These are phyloP conservation scores for Paramormyrops hopkinsi DNA, from an alignment of 2,797 vertebrate species.

Conservation along the genomic window DNA sequence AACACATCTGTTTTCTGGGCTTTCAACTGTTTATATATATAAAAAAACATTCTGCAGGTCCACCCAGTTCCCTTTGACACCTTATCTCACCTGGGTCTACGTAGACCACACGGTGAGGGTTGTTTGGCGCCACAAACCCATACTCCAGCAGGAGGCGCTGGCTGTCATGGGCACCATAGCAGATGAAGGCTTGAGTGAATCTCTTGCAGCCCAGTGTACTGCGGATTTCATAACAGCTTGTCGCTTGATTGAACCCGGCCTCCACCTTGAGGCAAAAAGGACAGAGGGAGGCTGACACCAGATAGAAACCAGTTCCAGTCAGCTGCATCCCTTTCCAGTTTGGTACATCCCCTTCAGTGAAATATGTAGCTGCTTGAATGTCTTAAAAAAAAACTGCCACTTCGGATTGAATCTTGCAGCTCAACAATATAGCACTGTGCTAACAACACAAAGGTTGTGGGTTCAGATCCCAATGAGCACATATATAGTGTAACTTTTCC, in stretches of 20 bases:
- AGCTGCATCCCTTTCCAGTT: neutral
- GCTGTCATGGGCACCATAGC: slow-evolving; percentile 86
- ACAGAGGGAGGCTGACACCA: neutral
- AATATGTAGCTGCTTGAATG: neutral
- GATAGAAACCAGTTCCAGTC: neutral
- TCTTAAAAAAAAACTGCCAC: neutral
- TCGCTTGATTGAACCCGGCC: slow-evolving; percentile 70
- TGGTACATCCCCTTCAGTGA: neutral
- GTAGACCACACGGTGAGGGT: slow-evolving; percentile 79
- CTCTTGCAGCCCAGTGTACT: slow-evolving; percentile 52
- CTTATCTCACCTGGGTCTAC: slow-evolving; percentile 65
- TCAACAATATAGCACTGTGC: neutral
- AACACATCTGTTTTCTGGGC: neutral
- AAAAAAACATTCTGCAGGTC: neutral
- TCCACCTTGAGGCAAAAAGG: slow-evolving; percentile 60
- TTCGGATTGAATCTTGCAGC: neutral
- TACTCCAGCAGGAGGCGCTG: slow-evolving; percentile 86
- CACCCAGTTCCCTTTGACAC: neutral
- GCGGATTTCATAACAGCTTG: slow-evolving; percentile 73
- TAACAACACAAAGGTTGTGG: neutral
- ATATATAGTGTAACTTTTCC: neutral
- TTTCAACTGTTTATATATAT: neutral
- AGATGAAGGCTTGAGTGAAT: slow-evolving; percentile 78
- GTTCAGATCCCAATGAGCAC: neutral
- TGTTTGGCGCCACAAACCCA: slow-evolving; percentile 70